phyloP scores from a whole-genome alignment of 2,888 invertebrate genomes.

The Adelognathus sp. region DNA sequence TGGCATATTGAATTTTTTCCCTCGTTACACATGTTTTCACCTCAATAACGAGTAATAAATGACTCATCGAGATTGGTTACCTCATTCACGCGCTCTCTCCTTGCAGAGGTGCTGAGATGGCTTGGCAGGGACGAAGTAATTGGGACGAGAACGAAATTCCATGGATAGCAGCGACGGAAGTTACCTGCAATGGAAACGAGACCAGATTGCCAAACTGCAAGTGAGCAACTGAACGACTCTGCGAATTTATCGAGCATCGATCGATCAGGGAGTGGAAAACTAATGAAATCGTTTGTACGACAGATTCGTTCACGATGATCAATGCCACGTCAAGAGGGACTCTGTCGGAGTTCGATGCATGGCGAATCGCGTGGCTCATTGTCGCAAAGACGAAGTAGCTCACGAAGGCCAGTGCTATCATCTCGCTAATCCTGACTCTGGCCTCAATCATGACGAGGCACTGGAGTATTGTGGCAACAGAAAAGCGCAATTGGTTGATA shows the following conservation, averaged over 20 bases:
- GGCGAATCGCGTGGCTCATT: slow-evolving; percentile 79
- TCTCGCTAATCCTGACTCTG: slow-evolving; percentile 77
- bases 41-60: too few species aligned
- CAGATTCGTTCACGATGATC: slow-evolving; percentile 74
- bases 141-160: slow-evolving; percentile 67
- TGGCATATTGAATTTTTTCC: too few species aligned
- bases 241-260: background rate
- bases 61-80: background rate
- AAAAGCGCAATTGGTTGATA: slow-evolving; percentile 81
- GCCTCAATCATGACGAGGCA: slow-evolving; percentile 80
- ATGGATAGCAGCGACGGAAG: slow-evolving; percentile 78
- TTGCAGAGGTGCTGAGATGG: slow-evolving; percentile 81
- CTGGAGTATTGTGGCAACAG: slow-evolving; percentile 79
- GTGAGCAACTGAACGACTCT: slow-evolving; percentile 62
- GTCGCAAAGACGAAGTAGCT: slow-evolving; percentile 81
- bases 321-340: slow-evolving; percentile 77
- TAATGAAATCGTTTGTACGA: slow-evolving; percentile 20
- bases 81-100: slow-evolving; percentile 6
- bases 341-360: slow-evolving; percentile 80
- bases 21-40: too few species aligned
- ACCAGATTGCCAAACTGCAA: slow-evolving; percentile 79
- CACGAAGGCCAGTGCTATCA: slow-evolving; percentile 83
- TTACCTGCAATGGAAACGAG: slow-evolving; percentile 80
- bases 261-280: background rate
- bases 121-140: slow-evolving; percentile 81